Base-by-base conservation (phyloP, 1,140 invertebrate species). In the Helicoverpa zea region DNA sequence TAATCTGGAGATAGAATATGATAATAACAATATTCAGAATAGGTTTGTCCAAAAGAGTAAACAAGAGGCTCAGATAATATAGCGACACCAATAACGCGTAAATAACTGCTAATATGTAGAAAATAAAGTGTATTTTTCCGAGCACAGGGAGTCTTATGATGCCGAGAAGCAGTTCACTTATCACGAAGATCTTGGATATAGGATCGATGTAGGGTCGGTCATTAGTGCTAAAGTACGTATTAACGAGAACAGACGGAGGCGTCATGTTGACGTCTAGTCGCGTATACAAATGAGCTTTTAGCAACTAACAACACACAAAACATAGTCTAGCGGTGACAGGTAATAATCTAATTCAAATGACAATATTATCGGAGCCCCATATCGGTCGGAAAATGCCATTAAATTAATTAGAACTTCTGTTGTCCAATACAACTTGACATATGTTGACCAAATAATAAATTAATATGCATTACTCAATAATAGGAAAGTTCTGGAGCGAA, bases 111-210 rank as follows among this genome's bases (percentile, higher is more conserved):
- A 64, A 1, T 16, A 77, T 5, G 10, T 49, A 54, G 16, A 43
- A 35, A 10, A 51, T 23, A 16, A 43, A 4, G n/a, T 64, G 58
- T 5, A 66, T 14, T 3, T 77, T 51, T 1, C 61, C 49, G 29
- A 77, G 14, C 2, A 84, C 9, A 14, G 83, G 83, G 2, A 81
- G 47, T 14, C 85, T 64, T 30, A 81, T 75, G 10, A 83, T 58
- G 14, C 83, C 85, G 7, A 84, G 68, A 4, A 66, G 11, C 18
- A 78, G 58, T 64, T 83, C 81, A 14, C 47, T n/a, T 7, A 74
- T 23, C 35, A 84, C 81, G 23, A 77, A 86, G 7, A 81, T 68
- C 43, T 86, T 84, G 2, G 85, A 84, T 52, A 83, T 18, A 29
- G 49, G 16, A 59, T 86, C 85, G 51, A 83, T 83, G 51, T 80